phyloP scores from a whole-genome alignment of 2,888 invertebrate species.

The Psylliodes chrysocephalus region DNA sequence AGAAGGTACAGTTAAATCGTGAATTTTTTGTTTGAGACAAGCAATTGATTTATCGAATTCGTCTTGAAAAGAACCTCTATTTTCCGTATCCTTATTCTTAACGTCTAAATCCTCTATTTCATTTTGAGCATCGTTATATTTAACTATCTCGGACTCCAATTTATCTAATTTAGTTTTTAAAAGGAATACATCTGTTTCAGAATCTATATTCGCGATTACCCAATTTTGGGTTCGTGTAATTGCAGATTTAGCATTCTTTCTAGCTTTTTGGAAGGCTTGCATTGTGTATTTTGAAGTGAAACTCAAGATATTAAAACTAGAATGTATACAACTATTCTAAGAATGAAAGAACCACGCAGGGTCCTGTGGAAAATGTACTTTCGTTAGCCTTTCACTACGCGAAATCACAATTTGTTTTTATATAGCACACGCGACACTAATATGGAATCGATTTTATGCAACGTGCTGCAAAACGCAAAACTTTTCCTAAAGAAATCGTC shows the following conservation, averaged over 20 bases:
- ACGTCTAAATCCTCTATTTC: conserved; percentile 13
- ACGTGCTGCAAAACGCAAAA: too few relatives aligned
- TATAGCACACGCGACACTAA: too few relatives aligned
- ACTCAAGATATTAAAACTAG: too few relatives aligned
- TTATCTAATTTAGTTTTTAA: conserved; percentile 1
- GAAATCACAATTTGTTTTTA: too few relatives aligned
- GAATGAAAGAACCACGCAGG: too few relatives aligned
- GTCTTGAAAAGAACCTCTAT: not conserved
- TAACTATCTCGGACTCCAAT: not conserved
- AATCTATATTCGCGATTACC: conserved; percentile 10
- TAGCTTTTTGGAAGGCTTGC: too few relatives aligned
- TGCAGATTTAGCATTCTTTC: not conserved
- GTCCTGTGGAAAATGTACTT: too few relatives aligned
- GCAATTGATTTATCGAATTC: not conserved
- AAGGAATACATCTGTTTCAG: conserved; percentile 4
- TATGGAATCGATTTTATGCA: too few relatives aligned
- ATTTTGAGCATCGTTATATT: conserved; percentile 1
- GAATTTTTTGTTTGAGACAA: not conserved
- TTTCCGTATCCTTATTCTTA: not conserved
- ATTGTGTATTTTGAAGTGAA: too few relatives aligned
- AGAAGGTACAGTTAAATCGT: not conserved
- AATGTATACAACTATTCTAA: too few relatives aligned
- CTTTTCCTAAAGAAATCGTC: too few relatives aligned
- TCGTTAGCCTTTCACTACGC: too few relatives aligned
- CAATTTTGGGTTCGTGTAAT: not conserved